Conservation (phyloP, 2,113 vertebrate species). For the Paradoxurus hermaphroditus region DNA sequence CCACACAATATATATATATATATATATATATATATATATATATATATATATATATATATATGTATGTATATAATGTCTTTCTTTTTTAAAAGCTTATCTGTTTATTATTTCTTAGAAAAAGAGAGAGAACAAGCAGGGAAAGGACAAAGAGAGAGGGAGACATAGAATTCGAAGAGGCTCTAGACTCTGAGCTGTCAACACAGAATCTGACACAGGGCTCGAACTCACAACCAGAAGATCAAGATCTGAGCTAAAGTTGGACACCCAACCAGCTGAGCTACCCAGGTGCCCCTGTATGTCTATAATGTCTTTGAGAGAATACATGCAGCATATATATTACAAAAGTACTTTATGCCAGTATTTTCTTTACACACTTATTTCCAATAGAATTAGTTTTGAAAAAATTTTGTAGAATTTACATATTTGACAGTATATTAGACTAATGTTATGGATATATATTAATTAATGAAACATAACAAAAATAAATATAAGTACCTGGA, state of each 20-base stretch:
- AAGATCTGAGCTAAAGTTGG: no score
- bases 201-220: no score
- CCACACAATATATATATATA: neutral
- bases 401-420: neutral
- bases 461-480: neutral
- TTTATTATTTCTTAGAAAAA: no score
- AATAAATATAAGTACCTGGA: neutral
- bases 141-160: no score
- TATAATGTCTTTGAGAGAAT: neutral
- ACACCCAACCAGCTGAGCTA: no score
- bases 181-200: no score
- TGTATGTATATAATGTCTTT: neutral
- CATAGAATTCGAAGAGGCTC: no score
- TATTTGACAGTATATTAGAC: neutral
- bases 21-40: neutral
- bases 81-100: no score
- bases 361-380: neutral
- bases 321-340: neutral
- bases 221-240: no score
- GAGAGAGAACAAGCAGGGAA: no score
- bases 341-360: neutral
- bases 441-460: neutral
- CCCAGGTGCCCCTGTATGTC: neutral
- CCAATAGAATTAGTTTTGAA: neutral
- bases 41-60: neutral